Evolutionary conservation across 2,113 vertebrate species (phyloP).

Genomic region (Albula glossodonta): DNA sequence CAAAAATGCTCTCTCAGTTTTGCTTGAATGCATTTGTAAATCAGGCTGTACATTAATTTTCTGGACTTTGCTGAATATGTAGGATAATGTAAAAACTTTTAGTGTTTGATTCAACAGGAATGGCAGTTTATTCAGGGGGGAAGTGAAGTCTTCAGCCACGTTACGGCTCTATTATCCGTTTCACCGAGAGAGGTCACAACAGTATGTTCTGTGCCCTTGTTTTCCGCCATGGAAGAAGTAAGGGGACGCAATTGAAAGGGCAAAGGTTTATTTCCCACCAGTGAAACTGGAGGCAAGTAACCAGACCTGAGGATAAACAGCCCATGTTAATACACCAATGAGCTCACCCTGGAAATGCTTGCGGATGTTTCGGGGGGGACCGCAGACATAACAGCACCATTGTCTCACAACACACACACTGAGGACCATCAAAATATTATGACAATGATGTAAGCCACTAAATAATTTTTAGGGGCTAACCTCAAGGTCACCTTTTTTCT

Average conservation of each 20-base stretch:
- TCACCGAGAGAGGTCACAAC: constrained; percentile 15
- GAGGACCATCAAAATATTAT: constrained; percentile 1
- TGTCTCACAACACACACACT: background rate
- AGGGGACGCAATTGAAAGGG: constrained; percentile 32
- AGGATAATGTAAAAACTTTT: too few relatives aligned
- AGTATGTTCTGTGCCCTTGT: constrained; percentile 5
- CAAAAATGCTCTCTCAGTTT: too few relatives aligned
- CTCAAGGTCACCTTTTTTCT: background rate
- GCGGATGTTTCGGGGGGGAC: background rate
- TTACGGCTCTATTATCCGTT: background rate
- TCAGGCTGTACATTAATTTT: too few relatives aligned
- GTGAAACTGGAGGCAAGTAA: constrained; percentile 25
- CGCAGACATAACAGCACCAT: background rate
- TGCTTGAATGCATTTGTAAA: too few relatives aligned
- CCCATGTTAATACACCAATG: background rate
- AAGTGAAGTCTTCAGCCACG: background rate
- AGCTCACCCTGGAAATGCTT: background rate
- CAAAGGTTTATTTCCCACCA: constrained; percentile 42
- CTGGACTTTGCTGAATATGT: too few relatives aligned
- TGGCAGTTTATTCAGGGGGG: too few relatives aligned
- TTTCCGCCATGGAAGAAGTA: constrained; percentile 28
- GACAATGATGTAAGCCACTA: background rate
- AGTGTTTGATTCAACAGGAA: too few relatives aligned
- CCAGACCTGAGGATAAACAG: background rate
- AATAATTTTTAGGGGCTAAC: background rate